phyloP scores from a whole-genome alignment of 37 sponge, comb jelly and placozoan species.

The Halisarca cf. caerulea region DNA sequence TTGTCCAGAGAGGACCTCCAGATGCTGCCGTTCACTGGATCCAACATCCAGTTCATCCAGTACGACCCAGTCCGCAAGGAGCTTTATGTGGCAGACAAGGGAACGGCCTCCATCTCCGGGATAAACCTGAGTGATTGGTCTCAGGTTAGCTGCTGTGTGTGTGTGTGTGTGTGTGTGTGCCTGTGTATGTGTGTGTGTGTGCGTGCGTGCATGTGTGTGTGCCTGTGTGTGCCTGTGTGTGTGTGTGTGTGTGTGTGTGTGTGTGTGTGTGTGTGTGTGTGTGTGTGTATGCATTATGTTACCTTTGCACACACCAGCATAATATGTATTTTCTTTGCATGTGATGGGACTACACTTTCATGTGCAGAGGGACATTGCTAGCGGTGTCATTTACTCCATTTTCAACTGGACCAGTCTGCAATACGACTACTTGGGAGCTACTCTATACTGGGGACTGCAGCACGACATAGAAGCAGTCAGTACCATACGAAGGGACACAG shows the following conservation, averaged over 20 bases:
- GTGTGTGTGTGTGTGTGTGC: neutral
- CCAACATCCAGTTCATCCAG: neutral
- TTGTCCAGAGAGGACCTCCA: neutral
- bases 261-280: no score
- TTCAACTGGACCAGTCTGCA: neutral
- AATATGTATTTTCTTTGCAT: no score
- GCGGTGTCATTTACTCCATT: neutral
- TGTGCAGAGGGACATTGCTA: neutral
- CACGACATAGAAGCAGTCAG: neutral
- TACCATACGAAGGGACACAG: neutral
- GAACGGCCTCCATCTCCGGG: neutral
- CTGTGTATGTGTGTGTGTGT: neutral
- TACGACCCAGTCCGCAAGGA: neutral
- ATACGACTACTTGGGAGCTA: neutral
- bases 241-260: no score
- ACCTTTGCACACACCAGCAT: no score
- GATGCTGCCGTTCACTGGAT: conserved; percentile 10
- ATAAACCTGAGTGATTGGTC: neutral
- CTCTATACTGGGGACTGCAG: neutral
- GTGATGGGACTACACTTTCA: neutral
- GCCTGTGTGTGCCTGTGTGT: no score
- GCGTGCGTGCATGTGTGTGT: no score
- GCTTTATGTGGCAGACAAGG: neutral
- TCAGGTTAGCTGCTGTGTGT: neutral
- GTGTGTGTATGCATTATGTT: no score